A percentile compares a stretch with the other conserved stretches of the same genome.
These are phyloP conservation scores for Eurosta solidaginis DNA, from an alignment of 1,140 invertebrate species.

Conservation along the genomic window DNA sequence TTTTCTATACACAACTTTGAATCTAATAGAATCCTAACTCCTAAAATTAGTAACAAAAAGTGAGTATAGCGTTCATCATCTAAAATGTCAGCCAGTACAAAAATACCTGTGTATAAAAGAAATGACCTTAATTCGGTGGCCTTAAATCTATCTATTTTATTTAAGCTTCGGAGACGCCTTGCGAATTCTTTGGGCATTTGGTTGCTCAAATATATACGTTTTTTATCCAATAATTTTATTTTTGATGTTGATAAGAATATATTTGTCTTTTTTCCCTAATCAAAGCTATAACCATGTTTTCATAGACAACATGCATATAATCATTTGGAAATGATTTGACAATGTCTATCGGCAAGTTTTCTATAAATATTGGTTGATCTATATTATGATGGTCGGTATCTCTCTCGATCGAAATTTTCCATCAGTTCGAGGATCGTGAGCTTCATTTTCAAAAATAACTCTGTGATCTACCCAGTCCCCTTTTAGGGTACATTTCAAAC, in stretches of 20 bases:
- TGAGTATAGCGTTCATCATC: no score
- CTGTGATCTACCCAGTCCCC: slow-evolving; percentile 3
- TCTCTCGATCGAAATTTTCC: neutral
- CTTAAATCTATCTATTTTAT: slow-evolving; percentile 5
- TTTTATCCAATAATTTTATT: neutral
- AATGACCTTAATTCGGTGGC: slow-evolving; percentile 27
- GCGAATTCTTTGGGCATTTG: slow-evolving; percentile 7
- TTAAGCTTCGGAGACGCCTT: neutral
- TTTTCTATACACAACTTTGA: neutral
- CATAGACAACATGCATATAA: slow-evolving; percentile 20
- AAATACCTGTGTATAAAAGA: slow-evolving; percentile 30
- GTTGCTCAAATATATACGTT: neutral
- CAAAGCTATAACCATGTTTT: neutral
- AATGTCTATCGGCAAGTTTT: slow-evolving; percentile 14
- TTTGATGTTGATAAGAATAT: neutral
- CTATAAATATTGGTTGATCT: neutral
- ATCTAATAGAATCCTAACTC: neutral
- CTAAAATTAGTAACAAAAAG: no score
- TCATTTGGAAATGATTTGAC: neutral
- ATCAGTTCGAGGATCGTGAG: slow-evolving; percentile 3
- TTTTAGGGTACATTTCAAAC: neutral
- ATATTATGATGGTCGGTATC: slow-evolving; percentile 24
- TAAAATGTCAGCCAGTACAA: slow-evolving; percentile 28
- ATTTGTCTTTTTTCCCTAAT: neutral
- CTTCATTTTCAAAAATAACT: slow-evolving; percentile 17